These are phyloP conservation scores for Cranoglanis bouderius DNA, from an alignment of 2,113 vertebrate genomes.

Conservation along the genomic window DNA sequence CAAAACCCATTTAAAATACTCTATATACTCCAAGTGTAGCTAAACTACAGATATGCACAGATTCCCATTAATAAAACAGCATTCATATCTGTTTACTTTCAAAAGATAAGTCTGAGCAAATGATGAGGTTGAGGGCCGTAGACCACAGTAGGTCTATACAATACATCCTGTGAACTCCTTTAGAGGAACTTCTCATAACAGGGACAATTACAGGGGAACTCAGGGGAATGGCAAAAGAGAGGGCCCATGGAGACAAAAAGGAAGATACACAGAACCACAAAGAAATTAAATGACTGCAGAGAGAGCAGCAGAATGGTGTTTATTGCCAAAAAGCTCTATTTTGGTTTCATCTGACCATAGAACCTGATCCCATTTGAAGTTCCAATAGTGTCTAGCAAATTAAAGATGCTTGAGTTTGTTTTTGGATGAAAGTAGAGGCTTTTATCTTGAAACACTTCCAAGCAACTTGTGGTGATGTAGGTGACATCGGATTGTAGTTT, in stretches of 20 bases:
- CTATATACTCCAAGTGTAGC: background rate
- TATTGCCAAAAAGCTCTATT: no score
- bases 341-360: no score
- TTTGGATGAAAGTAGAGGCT: no score
- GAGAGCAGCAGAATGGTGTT: constrained; percentile 9
- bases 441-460: no score
- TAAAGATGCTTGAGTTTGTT: no score
- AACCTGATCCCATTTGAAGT: no score
- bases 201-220: background rate
- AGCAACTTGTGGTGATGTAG: no score
- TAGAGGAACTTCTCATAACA: constrained; percentile 13
- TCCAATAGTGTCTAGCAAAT: no score
- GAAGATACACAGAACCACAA: background rate
- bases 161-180: constrained; percentile 3
- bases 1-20: constrained; percentile 21
- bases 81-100: background rate
- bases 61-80: background rate
- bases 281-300: background rate
- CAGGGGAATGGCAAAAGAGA: background rate
- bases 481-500: no score
- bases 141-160: background rate
- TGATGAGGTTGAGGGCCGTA: background rate
- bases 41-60: background rate
- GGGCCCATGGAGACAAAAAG: background rate
- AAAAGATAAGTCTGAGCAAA: background rate